Evolutionary conservation across 2,888 invertebrate species (phyloP), one percentile per base, ranked within the genome.

Genomic region (Aphodius sticticus): DNA sequence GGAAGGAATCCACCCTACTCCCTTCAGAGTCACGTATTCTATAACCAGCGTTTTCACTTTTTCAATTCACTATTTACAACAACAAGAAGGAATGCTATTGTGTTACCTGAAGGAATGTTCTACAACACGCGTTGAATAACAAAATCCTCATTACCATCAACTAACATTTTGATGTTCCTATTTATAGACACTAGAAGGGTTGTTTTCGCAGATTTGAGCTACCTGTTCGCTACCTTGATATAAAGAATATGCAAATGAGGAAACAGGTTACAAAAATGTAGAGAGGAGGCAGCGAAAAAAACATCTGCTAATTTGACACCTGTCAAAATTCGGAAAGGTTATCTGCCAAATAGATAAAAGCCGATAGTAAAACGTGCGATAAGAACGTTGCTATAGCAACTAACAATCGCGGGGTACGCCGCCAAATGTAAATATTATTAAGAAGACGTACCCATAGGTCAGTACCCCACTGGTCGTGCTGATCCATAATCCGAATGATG

Each of bases 361-460:
- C 74, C 71, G 15, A 36, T 38, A 37, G 16, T 69, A 77, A 72
- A 74, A 16, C 35, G 69, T 71, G 16, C n/a, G 53, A 69, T 76
- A 78, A 77, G 26, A 80, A 77, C 80, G 80, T 80, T 78, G 70
- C 80, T 77, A 77, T 80, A 80, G 80, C 77, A 78, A 80, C 80
- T 72, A 77, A 76, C 70, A 76, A 77, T 77, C 75, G 70, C 69
- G 70, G 69, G 53, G 37, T 70, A 37, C 12, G 12, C 16, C 71
- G 35, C 5, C 4, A 35, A 16, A 16, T 12, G 35, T 70, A 70
- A 74, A 79, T 69, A 69, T 16, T 70, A 14, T 77, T 70, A 26
- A 69, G 70, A 16, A 77, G 77, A 87, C 89, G 89, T 86, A 90
- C 90, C 90, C 90, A 90, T 84, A 90, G 88, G 86, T 90, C 90